A percentile compares a stretch with the other conserved stretches of the same genome.
These are phyloP conservation scores for Synchiropus splendidus DNA, from an alignment of 2,113 vertebrate genomes.

Conservation along the genomic window DNA sequence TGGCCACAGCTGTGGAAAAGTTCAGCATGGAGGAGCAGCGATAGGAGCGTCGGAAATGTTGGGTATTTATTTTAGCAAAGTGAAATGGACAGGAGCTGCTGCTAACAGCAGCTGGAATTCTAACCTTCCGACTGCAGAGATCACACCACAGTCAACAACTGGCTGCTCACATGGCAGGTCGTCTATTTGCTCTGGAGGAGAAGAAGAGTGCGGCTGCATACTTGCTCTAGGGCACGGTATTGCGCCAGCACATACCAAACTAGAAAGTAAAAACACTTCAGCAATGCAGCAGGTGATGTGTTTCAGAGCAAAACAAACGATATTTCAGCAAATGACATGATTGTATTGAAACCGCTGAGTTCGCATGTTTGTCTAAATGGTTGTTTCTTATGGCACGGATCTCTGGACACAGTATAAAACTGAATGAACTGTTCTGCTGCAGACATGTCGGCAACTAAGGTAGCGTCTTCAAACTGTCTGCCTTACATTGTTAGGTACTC, in stretches of 20 bases:
- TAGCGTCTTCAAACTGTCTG: too few relatives aligned
- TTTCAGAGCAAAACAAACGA: slow-evolving; percentile 4
- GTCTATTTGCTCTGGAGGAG: slow-evolving; percentile 29
- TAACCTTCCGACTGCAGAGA: slow-evolving; percentile 17
- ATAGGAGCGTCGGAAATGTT: slow-evolving; percentile 13
- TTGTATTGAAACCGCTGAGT: too few relatives aligned
- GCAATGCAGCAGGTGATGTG: not conserved
- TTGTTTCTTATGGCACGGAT: too few relatives aligned
- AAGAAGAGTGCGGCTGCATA: slow-evolving; percentile 5
- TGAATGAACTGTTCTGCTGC: too few relatives aligned
- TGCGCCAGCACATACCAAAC: not conserved
- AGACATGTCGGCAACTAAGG: too few relatives aligned
- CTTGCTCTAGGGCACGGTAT: slow-evolving; percentile 1
- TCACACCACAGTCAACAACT: slow-evolving; percentile 38
- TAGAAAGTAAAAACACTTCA: not conserved
- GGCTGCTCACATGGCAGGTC: slow-evolving; percentile 26
- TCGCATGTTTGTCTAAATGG: too few relatives aligned
- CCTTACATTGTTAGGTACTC: too few relatives aligned
- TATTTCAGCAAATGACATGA: too few relatives aligned
- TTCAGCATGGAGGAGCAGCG: slow-evolving; percentile 29
- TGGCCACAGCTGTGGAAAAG: slow-evolving; percentile 55
- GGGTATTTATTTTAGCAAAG: slow-evolving; percentile 8
- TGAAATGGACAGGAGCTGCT: slow-evolving; percentile 2
- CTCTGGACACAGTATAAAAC: too few relatives aligned
- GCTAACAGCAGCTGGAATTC: not conserved